Evolutionary conservation across 2,113 vertebrate species (phyloP), one percentile per base, ranked within the genome.

Genomic region (Heterocephalus glaber): DNA sequence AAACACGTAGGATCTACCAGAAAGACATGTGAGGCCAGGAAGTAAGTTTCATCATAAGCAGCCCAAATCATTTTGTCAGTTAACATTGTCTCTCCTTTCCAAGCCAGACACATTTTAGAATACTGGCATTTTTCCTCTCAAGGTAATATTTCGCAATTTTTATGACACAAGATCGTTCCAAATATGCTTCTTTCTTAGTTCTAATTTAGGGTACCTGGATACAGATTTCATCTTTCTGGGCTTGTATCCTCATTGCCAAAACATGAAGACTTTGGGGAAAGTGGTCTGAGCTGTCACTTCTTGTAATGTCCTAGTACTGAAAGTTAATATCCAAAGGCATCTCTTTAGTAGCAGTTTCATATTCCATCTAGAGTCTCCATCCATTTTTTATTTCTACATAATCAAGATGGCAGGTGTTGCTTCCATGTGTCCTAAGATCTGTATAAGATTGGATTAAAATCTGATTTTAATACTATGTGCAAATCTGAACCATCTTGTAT

Each of bases 91-190:
- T 95, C 63, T 92, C 30, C 13, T 85, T 63, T 82, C 47, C 65
- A 35, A 95, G 70, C 28, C 70, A 88, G 76, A 68, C 44, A 80
- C 20, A 58, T 58, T 93, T 95, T 70, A 92, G 24, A 22, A 88
- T 16, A 17, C 30, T 72, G 44, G 49, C 68, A 60, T 5, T 82
- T 94, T 93, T 96, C 66, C 49, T 81, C 28, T 91, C 14, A 24
- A 84, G 30, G 14, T 56, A 94, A 65, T 72, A 79, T 80, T 91
- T 95, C 93, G 90, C 38, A 70, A 38, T 85, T 85, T 89, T 79
- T 54, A 81, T 58, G 30, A 86, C 70, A 90, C 12, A 49, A 89
- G 72, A 54, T 56, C 52, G 20, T 63, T 96, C 58, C 33, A 20
- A 85, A 30, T 81, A 68, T 4, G 58, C 33, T 72, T 85, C 17